Base-by-base conservation (phyloP, 2,113 vertebrate genomes). In the Odocoileus hemionus region DNA sequence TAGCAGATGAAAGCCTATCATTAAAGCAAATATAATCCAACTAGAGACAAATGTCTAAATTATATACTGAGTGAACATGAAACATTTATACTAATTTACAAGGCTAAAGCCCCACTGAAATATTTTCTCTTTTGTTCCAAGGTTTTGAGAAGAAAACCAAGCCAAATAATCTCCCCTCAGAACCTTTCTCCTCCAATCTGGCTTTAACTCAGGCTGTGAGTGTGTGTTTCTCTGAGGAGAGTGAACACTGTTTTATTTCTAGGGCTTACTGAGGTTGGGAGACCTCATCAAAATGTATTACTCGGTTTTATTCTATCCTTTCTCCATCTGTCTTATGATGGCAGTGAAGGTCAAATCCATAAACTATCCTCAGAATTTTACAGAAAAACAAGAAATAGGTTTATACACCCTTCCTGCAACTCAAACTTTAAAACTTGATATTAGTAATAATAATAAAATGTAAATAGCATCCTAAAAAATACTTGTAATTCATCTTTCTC, bases 1-100 rank as follows among this genome's bases (percentile, higher is more conserved):
- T 21, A 95, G 94, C 17, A 95, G 80, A 39, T 94, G 43, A 97
- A 80, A 25, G 50, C 76, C n/a, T 61, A 88, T 93, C 60, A 90
- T 95, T 96, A 95, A 86, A 94, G 90, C 67, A 83, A 89, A 96
- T 64, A 88, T 15, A 93, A 83, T 12, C 45, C 30, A 90, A 94
- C 50, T 64, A 61, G 9, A 85, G n/a, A 76, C 14, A 89, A 83
- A 43, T 30, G 13, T 47, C 95, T 91, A 52, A 86, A 95, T 60
- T 25, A 3, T 55, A 76, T 5, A 85, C 0, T 79, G 54, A 94
- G 30, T 87, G 57, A 83, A 95, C 17, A 50, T 74, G 64, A 94
- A 91, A 94, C 52, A 95, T 61, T 76, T 86, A 93, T 17, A 60
- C 26, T 26, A 85, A 55, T 60, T 70, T 55, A 95, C 3, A 96